Base-by-base conservation (phyloP, 2,113 vertebrate species). In the Mesitornis unicolor region DNA sequence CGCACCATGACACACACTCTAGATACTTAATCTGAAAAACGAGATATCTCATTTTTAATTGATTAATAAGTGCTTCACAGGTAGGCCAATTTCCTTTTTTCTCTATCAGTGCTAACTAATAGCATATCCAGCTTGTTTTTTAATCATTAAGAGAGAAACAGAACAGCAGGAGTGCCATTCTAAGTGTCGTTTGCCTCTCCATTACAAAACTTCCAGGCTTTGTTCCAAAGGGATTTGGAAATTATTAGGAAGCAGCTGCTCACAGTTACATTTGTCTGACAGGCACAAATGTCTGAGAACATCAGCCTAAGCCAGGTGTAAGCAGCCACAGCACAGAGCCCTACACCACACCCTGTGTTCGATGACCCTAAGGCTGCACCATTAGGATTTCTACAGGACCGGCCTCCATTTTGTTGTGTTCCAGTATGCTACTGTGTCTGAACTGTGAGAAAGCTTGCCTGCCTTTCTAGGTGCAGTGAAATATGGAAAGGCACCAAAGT, bases 211-310 rank as follows among this genome's bases (percentile, higher is more conserved):
- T 69, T 33, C 9, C 48, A 90, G 85, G 67, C 79, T 93, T 75
- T 71, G 90, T 47, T 89, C 74, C 81, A 76, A 63, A 82, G 74
- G 57, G 59, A 73, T 76, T 69, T 43, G 40, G 35, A 65, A 88
- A 61, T 36, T 7, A 26, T 35, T 22, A 10, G 61, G 61, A 71
- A 88, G 70, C 95, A 94, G 85, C 61, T 93, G 87, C 82, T 79
- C 48, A 35, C 24, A 48, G 68, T 64, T 42, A 6, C 35, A 40
- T 59, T 45, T 84, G 51, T 19, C 59, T 81, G 73, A 83, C 64
- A 89, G 45, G 33, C 59, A 77, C 28, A 4, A 73, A 25, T 70
- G 79, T 40, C 29, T 22, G 28, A 56, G 70, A 50, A 24, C 42
- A 68, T 16, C 68, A 70, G 36, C 19, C n/a, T 48, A 60, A 56